These are phyloP conservation scores for Cephus runcator DNA, from an alignment of 2,888 invertebrate genomes.

Conservation along the genomic window DNA sequence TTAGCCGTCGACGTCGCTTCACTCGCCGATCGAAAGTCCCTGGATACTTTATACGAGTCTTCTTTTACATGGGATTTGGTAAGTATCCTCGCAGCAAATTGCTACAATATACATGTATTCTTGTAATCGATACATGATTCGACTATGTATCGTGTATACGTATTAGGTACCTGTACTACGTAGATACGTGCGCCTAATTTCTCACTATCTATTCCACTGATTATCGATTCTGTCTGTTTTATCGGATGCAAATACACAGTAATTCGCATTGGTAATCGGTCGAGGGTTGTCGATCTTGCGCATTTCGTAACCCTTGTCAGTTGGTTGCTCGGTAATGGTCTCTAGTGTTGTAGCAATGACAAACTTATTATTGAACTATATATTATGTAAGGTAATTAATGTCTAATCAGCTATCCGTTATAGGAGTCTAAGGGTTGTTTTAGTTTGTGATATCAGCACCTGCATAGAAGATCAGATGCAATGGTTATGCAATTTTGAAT, in stretches of 20 bases:
- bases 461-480: background rate
- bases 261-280: background rate
- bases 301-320: background rate
- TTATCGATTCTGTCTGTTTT: background rate
- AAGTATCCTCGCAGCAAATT: background rate
- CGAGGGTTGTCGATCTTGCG: background rate
- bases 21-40: background rate
- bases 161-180: background rate
- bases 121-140: background rate
- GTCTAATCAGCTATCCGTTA: background rate
- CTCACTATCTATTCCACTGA: background rate
- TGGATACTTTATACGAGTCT: background rate
- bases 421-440: background rate
- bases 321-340: background rate
- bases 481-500: conserved; percentile 34
- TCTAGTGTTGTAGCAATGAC: background rate
- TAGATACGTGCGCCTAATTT: background rate
- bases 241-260: background rate
- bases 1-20: background rate
- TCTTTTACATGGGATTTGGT: background rate
- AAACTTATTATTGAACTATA: background rate
- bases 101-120: background rate
- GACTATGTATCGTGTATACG: background rate
- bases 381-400: background rate
- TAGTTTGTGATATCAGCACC: background rate